Evolutionary conservation across 2,888 invertebrate species (phyloP), one percentile per base, ranked within the genome.

Genomic region (Artemia sinica): DNA sequence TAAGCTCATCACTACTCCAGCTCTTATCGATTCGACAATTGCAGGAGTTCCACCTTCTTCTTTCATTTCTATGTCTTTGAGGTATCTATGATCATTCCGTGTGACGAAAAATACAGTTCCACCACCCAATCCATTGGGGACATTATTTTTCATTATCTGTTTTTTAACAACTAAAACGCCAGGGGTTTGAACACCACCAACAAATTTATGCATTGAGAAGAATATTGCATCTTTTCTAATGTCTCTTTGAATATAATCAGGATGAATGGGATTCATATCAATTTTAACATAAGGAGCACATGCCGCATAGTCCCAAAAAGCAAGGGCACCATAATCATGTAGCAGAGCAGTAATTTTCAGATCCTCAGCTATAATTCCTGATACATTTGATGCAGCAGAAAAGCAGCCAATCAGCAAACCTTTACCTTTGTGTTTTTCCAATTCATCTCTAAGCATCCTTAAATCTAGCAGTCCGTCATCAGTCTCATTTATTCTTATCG

Each of bases 241-340:
- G n/a, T 83, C 77, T 67, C 79, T 82, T 72, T 85, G 85, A 71
- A 85, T 84, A 2, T 85, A 85, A 51, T 86, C 86, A 6, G 84
- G 81, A 50, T 85, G 78, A 12, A 84, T 81, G 0, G 92, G 90
- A 76, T 93, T 92, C 88, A 92, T 89, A 74, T 90, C 87, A 70
- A 92, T 84, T 18, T 83, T 80, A 0, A 86, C 82, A 74, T 87
- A 88, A 0, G 92, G 89, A 28, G 84, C 85, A 81, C 76, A 88
- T 6, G 89, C 82, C 9, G 91, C 90, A 76, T 88, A 92, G 77
- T 93, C 92, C 91, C 92, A 94, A 75, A 93, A 86, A 6, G 90
- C 85, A 73, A 88, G 81, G 0, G 90, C 91, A 10, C 87, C 87
- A 75, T 89, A 87, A 75, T 84, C 87, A 75, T 92, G 91, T 13